phyloP scores from a whole-genome alignment of 2,113 vertebrate genomes.

The Heptranchias perlo region DNA sequence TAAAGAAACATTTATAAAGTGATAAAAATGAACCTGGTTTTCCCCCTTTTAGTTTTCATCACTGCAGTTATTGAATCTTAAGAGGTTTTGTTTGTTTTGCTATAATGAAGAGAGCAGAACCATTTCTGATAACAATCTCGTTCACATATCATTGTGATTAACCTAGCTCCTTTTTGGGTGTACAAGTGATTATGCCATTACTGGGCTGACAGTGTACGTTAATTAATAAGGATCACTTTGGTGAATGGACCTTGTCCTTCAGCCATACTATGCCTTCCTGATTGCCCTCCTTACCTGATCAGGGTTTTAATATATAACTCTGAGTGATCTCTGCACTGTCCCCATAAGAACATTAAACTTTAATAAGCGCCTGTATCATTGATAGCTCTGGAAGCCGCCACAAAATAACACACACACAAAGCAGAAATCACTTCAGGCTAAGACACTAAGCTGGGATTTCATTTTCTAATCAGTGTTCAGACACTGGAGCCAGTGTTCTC shows the following conservation, averaged over 20 bases:
- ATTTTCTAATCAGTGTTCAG: background rate
- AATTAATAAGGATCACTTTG: background rate
- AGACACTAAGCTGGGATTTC: background rate
- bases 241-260: background rate
- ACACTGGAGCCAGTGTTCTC: background rate
- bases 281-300: background rate
- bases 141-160: background rate
- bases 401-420: background rate
- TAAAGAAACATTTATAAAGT: background rate
- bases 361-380: background rate
- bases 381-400: background rate
- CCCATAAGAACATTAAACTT: background rate
- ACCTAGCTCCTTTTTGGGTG: background rate
- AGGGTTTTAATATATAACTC: background rate
- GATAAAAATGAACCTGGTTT: background rate
- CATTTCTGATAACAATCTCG: background rate
- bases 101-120: background rate
- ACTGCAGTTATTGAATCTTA: background rate
- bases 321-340: background rate
- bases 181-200: background rate
- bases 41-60: background rate
- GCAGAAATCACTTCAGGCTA: background rate
- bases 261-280: background rate
- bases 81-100: background rate
- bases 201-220: background rate